A percentile compares a stretch with the other conserved stretches of the same genome.
These are phyloP conservation scores for Paradoxurus hermaphroditus DNA, from an alignment of 2,113 vertebrate species.

Conservation along the genomic window DNA sequence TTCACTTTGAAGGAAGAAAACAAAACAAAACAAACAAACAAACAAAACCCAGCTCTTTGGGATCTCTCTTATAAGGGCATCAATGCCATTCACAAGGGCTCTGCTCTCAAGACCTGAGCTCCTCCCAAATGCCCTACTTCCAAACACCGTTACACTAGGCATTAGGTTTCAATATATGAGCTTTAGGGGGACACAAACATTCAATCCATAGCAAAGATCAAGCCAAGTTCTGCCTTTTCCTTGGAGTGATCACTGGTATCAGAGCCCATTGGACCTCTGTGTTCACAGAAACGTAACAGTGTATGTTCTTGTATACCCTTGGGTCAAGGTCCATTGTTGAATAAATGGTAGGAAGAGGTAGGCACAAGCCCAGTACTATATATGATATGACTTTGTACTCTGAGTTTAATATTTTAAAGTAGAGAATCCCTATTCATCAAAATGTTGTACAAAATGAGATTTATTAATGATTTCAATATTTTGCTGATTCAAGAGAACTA, in stretches of 20 bases:
- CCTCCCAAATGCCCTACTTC: not conserved
- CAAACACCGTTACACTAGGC: not conserved
- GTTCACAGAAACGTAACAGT: not conserved
- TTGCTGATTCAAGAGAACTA: not conserved
- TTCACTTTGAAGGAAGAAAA: not conserved
- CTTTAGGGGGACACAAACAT: not conserved
- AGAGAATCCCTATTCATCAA: not conserved
- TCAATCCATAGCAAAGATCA: not conserved
- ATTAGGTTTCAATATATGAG: not conserved
- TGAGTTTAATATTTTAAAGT: constrained; percentile 15
- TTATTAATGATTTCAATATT: not conserved
- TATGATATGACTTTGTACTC: not conserved
- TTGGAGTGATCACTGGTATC: not conserved
- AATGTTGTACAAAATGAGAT: not conserved
- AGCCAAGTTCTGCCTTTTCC: not conserved
- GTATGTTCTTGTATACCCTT: not conserved
- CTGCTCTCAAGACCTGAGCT: not conserved
- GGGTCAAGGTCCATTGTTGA: not conserved
- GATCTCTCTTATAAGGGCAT: not conserved
- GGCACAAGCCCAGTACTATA: not conserved
- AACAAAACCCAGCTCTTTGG: not conserved
- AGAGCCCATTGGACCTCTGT: not conserved
- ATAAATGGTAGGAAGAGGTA: not conserved
- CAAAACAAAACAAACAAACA: too few species aligned
- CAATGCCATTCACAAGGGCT: not conserved